Base-by-base conservation (phyloP, 2,888 invertebrate genomes). In the Phymatocera aterrima region DNA sequence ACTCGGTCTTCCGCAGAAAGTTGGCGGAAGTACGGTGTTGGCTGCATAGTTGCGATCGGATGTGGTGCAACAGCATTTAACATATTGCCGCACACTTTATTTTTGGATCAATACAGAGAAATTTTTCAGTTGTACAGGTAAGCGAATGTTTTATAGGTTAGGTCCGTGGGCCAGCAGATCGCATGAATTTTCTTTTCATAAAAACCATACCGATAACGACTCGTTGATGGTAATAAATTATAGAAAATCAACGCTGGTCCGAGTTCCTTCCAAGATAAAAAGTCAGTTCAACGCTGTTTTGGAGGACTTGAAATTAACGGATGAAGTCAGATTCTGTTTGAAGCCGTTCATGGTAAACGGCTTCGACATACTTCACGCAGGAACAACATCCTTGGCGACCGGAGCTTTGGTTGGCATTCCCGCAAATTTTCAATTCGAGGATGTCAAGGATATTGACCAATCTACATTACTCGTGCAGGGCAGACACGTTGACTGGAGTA, bases 361-460 rank as follows among this genome's bases (percentile, higher is more conserved):
- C 28, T 95, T 95, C 89, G 95, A 97, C 87, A 87, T 95, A 43
- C 94, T 94, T 86, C 93, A 94, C 90, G 94, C 94, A 57, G 97
- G 97, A 87, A 91, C 91, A 0, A 82, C 89, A 0, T 85, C 85
- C 57, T 90, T 91, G 40, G 90, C 83, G 75, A 93, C 89, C 90
- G 97, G 97, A 15, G 93, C 92, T 21, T 91, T 93, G 51, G 87
- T 97, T 81, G 97, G 97, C 3, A 91, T 97, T 61, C 97, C 97
- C 18, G 91, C 92, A 0, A 95, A 94, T 88, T 97, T 95, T 88
- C 90, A 90, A 0, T 96, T 95, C 86, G 91, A 91, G 74, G 91
- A 91, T 21, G 80, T 90, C 18, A 89, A 90, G 0, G 93, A 94
- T 78, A 89, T 96, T 54, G 92, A 95, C 81, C 92, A 91, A 79